Evolutionary conservation across 2,113 vertebrate genomes (phyloP), one percentile per base, ranked within the genome.

Genomic region (cat (Felis catus)): DNA sequence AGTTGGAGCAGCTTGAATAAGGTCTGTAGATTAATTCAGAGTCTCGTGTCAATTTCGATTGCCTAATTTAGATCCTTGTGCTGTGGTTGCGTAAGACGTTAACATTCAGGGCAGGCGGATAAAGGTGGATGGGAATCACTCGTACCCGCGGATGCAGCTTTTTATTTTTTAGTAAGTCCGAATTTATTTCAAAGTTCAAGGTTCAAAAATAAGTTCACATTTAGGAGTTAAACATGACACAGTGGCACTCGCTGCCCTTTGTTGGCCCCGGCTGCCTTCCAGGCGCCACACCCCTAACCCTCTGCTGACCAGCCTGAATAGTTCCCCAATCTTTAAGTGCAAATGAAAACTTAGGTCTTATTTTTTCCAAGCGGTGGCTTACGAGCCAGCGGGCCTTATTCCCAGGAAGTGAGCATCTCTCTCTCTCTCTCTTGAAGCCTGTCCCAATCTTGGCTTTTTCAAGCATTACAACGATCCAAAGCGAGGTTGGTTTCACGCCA

Each of bases 181-280:
- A 70, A 78, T 81, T 82, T 65, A 63, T 83, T 81, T 90, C 18
- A 25, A 68, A 95, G 58, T n/a, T 91, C 39, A 76, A 89, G 79
- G 39, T 74, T 78, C 25, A 74, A 70, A 92, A 68, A 14, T 23
- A 66, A 51, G 79, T 55, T 29, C 14, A 65, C 81, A 29, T 31
- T 6, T 45, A n/a, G 55, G 53, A n/a, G 14, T 53, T 76, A 55
- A 79, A 45, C 25, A 61, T 31, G 33, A 10, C 10, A 19, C 5
- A 29, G 36, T 36, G 80, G 53, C 48, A 1, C 13, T 27, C 33
- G 6, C 45, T 51, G 36, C 23, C 18, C 25, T 85, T 71, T 65
- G 45, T 12, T 4, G 25, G 16, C 39, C 48, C 66, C 7, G 4
- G 18, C 23, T n/a, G 1, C 36, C 5, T 29, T 41, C 25, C 41